phyloP scores from a whole-genome alignment of 2,888 invertebrate species.

The Eristalis tenax region DNA sequence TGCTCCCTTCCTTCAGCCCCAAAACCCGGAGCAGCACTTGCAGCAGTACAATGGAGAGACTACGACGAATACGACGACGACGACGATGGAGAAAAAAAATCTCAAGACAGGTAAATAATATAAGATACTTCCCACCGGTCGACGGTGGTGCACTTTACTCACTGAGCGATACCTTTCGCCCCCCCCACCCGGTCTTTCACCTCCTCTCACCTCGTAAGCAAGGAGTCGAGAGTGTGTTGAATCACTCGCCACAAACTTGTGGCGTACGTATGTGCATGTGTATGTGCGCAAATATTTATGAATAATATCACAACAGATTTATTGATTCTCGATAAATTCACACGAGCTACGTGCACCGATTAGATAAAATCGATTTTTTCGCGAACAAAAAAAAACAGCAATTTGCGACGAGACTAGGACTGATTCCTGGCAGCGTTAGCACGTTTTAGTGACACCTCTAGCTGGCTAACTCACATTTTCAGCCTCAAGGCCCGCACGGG shows the following conservation, averaged over 20 bases:
- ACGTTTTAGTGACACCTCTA: not conserved
- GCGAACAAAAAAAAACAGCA: not conserved
- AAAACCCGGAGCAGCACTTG: conserved; percentile 53
- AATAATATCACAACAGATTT: conserved; percentile 55
- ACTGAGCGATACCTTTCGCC: conserved; percentile 59
- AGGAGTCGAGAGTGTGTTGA: not conserved
- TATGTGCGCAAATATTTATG: conserved; percentile 46
- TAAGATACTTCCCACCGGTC: conserved; percentile 66
- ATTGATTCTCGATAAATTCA: conserved; percentile 63
- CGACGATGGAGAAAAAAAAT: conserved; percentile 10
- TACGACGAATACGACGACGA: not conserved
- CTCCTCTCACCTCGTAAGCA: conserved; percentile 12
- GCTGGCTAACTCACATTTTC: not conserved
- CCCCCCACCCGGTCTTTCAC: conserved; percentile 12
- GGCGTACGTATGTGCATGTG: not conserved
- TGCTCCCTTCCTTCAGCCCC: conserved; percentile 45
- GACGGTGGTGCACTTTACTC: conserved; percentile 61
- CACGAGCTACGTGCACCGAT: conserved; percentile 57
- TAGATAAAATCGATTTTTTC: conserved; percentile 18
- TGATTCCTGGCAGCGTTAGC: not conserved
- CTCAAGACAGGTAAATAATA: conserved; percentile 61
- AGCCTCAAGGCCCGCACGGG: not conserved
- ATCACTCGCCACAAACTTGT: not conserved
- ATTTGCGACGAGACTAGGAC: not conserved
- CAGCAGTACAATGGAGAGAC: conserved; percentile 60